Evolutionary conservation across 2,888 invertebrate genomes (phyloP).

Genomic region (Trissoscelio sp.): DNA sequence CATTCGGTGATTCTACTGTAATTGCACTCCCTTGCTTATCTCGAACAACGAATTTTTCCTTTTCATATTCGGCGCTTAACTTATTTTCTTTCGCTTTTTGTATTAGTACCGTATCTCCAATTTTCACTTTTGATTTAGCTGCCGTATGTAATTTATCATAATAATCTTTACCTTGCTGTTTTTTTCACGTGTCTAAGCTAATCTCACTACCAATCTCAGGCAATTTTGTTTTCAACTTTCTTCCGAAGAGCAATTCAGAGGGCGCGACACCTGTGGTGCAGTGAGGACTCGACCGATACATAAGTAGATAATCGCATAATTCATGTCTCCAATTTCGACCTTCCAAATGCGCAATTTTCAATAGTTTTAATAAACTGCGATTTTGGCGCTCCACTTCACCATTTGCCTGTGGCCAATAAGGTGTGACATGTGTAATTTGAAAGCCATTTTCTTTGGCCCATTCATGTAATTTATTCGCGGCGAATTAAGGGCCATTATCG

Average conservation of each 20-base stretch:
- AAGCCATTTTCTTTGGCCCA: slow-evolving; percentile 62
- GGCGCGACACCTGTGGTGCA: slow-evolving; percentile 50
- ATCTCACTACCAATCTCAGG: slow-evolving; percentile 13
- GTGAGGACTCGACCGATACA: slow-evolving; percentile 47
- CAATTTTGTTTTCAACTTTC: slow-evolving; percentile 46
- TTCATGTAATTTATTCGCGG: slow-evolving; percentile 10
- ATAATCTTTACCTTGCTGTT: slow-evolving; percentile 37
- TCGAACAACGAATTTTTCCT: slow-evolving; percentile 8
- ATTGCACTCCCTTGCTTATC: slow-evolving; percentile 31
- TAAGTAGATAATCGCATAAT: slow-evolving; percentile 39
- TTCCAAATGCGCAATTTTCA: slow-evolving; percentile 71
- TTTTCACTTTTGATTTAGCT: slow-evolving; percentile 3
- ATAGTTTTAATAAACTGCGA: slow-evolving; percentile 63
- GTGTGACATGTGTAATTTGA: slow-evolving; percentile 59
- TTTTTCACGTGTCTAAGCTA: slow-evolving; percentile 29
- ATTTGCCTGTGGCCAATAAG: slow-evolving; percentile 72
- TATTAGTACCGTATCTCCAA: slow-evolving; percentile 51
- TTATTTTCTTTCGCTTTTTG: slow-evolving; percentile 43
- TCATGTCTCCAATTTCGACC: slow-evolving; percentile 63
- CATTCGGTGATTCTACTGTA: slow-evolving; percentile 23
- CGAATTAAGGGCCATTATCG: slow-evolving; percentile 69
- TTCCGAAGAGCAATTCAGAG: slow-evolving; percentile 34
- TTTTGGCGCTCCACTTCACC: slow-evolving; percentile 64
- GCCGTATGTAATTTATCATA: slow-evolving; percentile 28
- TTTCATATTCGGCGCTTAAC: slow-evolving; percentile 30